A percentile compares a stretch with the other conserved stretches of the same genome.
These are phyloP conservation scores for Pteronotus mesoamericanus DNA, from an alignment of 2,797 vertebrate genomes.

Conservation along the genomic window DNA sequence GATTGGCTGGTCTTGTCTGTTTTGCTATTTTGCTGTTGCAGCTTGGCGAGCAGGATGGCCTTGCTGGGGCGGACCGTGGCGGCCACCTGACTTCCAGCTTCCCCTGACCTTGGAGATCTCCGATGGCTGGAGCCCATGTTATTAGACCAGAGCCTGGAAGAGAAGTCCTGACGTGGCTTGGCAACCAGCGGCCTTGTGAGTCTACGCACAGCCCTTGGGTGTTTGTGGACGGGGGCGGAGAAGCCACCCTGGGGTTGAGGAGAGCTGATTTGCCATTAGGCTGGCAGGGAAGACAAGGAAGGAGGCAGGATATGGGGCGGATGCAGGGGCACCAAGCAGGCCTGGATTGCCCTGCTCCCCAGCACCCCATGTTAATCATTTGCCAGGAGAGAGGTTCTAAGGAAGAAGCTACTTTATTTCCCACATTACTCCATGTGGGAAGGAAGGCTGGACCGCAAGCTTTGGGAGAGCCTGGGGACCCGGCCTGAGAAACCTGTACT, in stretches of 20 bases:
- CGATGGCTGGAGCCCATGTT: not conserved
- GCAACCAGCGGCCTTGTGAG: constrained; percentile 14
- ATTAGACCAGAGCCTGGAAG: constrained; percentile 33
- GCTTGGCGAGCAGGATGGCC: not conserved
- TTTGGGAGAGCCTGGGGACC: not conserved
- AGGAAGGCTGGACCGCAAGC: not conserved
- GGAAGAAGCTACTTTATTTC: not conserved
- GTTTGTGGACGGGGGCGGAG: not conserved
- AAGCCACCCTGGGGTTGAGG: not conserved
- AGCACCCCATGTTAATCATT: not conserved
- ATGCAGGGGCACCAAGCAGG: not conserved
- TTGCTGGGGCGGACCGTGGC: not conserved
- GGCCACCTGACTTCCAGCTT: not conserved
- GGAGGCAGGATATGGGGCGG: not conserved
- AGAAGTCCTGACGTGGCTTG: not conserved
- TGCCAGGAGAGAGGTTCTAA: not conserved
- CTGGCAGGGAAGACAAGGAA: not conserved
- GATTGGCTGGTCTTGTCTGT: too few species aligned
- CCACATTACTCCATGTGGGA: not conserved
- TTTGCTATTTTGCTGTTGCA: not conserved
- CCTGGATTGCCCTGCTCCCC: not conserved
- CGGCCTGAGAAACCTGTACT: not conserved
- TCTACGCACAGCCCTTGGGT: not conserved
- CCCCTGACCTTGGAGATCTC: constrained; percentile 28
- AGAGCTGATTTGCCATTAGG: not conserved